phyloP scores from a whole-genome alignment of 2,888 invertebrate genomes.

The Parnassius smintheus region DNA sequence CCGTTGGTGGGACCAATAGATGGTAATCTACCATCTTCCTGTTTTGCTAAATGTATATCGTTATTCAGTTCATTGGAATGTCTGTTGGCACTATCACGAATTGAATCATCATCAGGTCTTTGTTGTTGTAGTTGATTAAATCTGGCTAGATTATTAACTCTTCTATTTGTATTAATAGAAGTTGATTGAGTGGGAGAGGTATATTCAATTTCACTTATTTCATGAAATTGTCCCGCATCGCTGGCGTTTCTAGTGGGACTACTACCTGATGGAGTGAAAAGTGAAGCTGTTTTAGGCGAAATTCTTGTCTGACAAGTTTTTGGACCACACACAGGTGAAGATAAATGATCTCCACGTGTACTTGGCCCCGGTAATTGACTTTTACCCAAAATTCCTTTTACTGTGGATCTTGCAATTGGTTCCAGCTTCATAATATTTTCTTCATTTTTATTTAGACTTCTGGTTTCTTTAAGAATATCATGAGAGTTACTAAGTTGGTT shows the following conservation, averaged over 20 bases:
- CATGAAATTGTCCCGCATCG: conserved; percentile 6
- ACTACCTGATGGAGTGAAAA: conserved; percentile 2
- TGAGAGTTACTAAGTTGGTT: background rate
- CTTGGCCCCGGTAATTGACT: conserved; percentile 41
- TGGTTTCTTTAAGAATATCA: background rate
- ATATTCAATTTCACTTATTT: conserved; percentile 6
- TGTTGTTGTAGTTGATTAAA: conserved; percentile 1
- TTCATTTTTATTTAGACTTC: background rate
- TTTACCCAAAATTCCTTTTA: conserved; percentile 30
- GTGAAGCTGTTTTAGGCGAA: conserved; percentile 8
- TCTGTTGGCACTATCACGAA: background rate
- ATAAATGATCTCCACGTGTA: conserved; percentile 16
- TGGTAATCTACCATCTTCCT: conserved; percentile 3
- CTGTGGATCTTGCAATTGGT: conserved; percentile 25
- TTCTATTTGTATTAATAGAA: background rate
- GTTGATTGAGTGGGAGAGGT: background rate
- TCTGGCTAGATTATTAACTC: background rate
- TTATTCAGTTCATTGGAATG: conserved; percentile 3
- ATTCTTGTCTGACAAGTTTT: background rate
- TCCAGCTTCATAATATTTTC: conserved; percentile 3
- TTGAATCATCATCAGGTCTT: conserved; percentile 5
- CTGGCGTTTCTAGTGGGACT: conserved; percentile 7
- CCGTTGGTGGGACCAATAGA: background rate
- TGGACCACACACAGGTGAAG: background rate
- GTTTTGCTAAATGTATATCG: conserved; percentile 4